Evolutionary conservation across 2,888 invertebrate species (phyloP).

Genomic region (Catocala sponsa): DNA sequence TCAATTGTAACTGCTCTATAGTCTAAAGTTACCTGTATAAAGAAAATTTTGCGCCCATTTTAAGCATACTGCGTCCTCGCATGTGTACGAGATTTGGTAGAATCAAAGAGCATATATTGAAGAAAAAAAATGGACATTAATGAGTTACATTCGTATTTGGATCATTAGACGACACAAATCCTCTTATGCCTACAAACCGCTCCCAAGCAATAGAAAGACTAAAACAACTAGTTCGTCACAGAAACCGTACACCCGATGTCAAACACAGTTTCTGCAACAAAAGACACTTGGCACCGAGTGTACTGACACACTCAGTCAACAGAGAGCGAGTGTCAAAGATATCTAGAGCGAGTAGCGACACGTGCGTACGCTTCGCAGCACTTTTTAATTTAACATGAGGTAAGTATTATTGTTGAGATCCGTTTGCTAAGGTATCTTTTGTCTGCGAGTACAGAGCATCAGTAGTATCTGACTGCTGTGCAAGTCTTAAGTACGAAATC

Average conservation of each 20-base stretch:
- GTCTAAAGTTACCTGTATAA: no score
- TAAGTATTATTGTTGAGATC: conserved; percentile 1
- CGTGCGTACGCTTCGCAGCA: conserved; percentile 25
- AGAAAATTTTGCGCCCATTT: no score
- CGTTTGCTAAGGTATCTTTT: background rate
- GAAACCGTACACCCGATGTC: conserved; percentile 26
- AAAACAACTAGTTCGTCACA: conserved; percentile 22
- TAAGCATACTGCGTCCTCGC: no score
- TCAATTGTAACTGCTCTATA: no score
- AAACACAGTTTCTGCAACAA: conserved; percentile 44
- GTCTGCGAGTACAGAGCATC: background rate
- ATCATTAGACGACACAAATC: no score
- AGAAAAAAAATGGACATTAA: no score
- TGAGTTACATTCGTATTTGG: no score
- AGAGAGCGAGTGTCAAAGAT: conserved; percentile 50
- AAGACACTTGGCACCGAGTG: conserved; percentile 54
- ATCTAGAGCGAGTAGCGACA: conserved; percentile 64
- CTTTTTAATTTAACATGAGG: conserved; percentile 12
- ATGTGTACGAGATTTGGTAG: no score
- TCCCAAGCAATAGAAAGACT: conserved; percentile 19
- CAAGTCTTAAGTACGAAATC: no score
- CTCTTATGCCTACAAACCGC: no score
- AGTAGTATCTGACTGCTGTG: no score
- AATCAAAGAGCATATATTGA: no score
- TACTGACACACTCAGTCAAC: conserved; percentile 38